Percentiles rank a stretch among this genome's conserved stretches.
These are phyloP conservation scores for Climacteris rufus DNA, from an alignment of 2,113 vertebrate species.

Conservation along the genomic window DNA sequence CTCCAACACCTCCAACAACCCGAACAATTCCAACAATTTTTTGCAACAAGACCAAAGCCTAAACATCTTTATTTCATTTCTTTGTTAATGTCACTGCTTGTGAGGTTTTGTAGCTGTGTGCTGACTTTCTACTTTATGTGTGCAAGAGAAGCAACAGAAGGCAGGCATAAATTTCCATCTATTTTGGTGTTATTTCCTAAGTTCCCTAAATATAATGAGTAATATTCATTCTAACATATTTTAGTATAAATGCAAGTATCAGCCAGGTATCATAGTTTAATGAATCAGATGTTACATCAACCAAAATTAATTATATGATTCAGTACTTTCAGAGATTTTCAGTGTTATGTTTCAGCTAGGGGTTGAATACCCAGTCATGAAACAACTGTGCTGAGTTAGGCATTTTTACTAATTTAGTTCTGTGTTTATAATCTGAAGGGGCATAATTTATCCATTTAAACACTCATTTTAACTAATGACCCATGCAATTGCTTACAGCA, in stretches of 20 bases:
- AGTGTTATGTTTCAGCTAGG: not conserved
- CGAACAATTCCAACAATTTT: too few species aligned
- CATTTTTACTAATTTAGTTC: not conserved
- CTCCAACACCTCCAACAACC: too few species aligned
- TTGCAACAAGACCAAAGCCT: not conserved
- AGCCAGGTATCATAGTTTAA: not conserved
- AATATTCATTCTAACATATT: not conserved
- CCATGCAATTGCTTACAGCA: conserved; percentile 33
- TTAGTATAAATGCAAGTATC: not conserved
- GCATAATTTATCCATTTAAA: conserved; percentile 33
- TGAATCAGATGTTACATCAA: not conserved
- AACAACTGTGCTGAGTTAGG: not conserved
- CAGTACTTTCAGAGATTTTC: not conserved
- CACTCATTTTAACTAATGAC: conserved; percentile 6
- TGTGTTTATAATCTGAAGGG: not conserved
- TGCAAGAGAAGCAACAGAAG: not conserved
- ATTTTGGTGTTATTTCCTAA: not conserved
- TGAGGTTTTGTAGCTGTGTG: not conserved
- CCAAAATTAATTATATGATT: not conserved
- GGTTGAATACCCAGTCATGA: not conserved
- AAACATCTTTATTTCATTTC: not conserved
- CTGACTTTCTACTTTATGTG: not conserved
- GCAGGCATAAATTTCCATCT: not conserved
- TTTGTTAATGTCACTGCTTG: not conserved
- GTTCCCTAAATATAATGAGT: not conserved